Percentiles rank a stretch among this genome's conserved stretches.
phyloP scores from a whole-genome alignment of 2,797 vertebrate species.

The Bucorvus abyssinicus region DNA sequence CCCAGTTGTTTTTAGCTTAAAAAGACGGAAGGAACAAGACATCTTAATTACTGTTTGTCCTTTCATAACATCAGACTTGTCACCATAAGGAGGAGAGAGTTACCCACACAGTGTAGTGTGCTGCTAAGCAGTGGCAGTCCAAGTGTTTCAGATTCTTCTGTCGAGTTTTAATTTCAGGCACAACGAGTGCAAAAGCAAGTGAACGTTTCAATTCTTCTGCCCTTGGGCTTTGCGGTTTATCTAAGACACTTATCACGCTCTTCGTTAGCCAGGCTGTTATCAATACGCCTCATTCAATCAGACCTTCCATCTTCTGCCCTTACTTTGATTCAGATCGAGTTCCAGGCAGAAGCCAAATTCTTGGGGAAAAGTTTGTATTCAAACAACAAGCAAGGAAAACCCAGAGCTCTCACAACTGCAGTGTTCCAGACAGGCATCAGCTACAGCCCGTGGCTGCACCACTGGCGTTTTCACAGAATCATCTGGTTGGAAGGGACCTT shows the following conservation, averaged over 20 bases:
- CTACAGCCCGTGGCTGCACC: rapidly evolving
- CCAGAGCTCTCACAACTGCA: background rate
- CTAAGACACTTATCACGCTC: rapidly evolving
- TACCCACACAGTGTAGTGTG: background rate
- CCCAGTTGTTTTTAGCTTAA: background rate
- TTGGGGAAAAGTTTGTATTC: background rate
- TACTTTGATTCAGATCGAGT: background rate
- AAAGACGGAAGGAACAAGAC: background rate
- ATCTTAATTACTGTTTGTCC: background rate
- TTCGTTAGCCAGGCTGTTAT: background rate
- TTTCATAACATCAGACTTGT: background rate
- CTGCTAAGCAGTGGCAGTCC: background rate
- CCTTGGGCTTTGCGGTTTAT: background rate
- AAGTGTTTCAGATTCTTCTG: background rate
- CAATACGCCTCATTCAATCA: background rate
- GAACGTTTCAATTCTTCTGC: background rate
- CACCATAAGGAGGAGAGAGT: background rate
- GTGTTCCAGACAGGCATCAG: too few relatives aligned
- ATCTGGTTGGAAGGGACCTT: too few relatives aligned
- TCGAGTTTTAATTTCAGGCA: too few relatives aligned
- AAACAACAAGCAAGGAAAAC: background rate
- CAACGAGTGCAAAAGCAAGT: background rate
- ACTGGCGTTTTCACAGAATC: rapidly evolving
- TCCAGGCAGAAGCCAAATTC: background rate
- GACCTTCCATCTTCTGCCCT: background rate